Evolutionary conservation across 2,888 invertebrate genomes (phyloP).

Genomic region (Lumbricus terrestris): DNA sequence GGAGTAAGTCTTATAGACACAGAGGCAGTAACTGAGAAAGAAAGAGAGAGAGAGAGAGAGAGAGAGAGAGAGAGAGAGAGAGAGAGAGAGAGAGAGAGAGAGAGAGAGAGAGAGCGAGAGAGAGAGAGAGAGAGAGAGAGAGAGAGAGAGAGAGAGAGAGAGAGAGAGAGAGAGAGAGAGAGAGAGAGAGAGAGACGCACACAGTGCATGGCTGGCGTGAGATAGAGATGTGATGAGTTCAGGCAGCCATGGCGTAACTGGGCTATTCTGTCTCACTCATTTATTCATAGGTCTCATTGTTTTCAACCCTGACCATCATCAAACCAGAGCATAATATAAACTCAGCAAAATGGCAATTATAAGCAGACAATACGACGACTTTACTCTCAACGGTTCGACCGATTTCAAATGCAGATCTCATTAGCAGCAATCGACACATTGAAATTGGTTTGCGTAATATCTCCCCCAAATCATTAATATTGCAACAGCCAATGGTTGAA

Average conservation of each 20-base stretch:
- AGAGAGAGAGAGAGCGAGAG: no score
- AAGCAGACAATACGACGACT: neutral
- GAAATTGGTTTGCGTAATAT: neutral
- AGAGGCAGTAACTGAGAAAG: no score
- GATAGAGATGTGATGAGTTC: no score
- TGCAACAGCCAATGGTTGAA: neutral
- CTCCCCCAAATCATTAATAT: neutral
- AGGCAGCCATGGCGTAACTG: neutral
- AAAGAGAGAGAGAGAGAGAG: no score
- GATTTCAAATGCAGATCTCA: neutral
- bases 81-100: no score
- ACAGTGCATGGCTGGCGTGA: no score
- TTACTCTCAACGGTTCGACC: neutral
- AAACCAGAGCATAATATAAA: neutral
- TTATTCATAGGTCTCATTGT: neutral
- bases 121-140: no score
- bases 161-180: no score
- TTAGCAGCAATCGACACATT: neutral
- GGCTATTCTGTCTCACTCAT: neutral
- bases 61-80: no score
- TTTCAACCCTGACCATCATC: neutral
- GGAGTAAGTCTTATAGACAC: no score
- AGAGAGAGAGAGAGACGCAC: no score
- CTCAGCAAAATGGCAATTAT: neutral
- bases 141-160: no score